Conservation (phyloP, 2,113 vertebrate genomes). For the Pseudorhombus dupliciocellatus region DNA sequence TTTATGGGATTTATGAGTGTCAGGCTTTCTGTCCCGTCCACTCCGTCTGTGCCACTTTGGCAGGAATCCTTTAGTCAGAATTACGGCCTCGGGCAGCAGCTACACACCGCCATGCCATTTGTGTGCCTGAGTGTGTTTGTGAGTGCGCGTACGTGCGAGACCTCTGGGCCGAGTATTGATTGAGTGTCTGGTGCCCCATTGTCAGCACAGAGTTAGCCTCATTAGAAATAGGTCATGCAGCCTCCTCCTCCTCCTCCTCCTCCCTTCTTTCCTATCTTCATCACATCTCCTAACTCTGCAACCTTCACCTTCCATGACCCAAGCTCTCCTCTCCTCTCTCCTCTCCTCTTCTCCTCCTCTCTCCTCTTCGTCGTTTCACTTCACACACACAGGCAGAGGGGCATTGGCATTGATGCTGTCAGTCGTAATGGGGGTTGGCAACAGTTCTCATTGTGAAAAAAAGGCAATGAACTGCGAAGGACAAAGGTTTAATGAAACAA, state of each 20-base stretch:
- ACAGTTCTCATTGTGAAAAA: constrained; percentile 1
- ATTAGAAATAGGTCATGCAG: constrained; percentile 60
- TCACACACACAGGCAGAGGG: not conserved
- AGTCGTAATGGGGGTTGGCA: constrained; percentile 24
- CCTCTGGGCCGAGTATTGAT: constrained; percentile 62
- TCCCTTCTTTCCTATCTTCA: constrained; percentile 41
- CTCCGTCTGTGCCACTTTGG: constrained; percentile 32
- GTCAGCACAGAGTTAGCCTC: constrained; percentile 67
- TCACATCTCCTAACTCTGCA: constrained; percentile 16
- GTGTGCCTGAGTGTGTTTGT: constrained; percentile 5
- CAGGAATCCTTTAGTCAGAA: constrained; percentile 67
- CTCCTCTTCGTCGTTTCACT: constrained; percentile 10
- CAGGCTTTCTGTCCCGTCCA: constrained; percentile 45
- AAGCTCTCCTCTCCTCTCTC: not conserved
- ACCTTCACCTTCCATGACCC: constrained; percentile 13
- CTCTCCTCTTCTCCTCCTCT: not conserved
- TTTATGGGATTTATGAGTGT: constrained; percentile 7
- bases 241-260: constrained; percentile 19
- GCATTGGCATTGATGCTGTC: constrained; percentile 13
- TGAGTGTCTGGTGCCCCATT: constrained; percentile 64
- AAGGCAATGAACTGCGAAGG: constrained; percentile 43
- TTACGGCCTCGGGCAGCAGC: constrained; percentile 49
- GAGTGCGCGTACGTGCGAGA: constrained; percentile 28
- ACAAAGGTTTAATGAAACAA: constrained; percentile 44
- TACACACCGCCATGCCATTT: constrained; percentile 20